Percentiles rank a stretch among this genome's conserved stretches.
These are phyloP conservation scores for Amphiprion ocellaris DNA, from an alignment of 2,113 vertebrate species.

Conservation along the genomic window DNA sequence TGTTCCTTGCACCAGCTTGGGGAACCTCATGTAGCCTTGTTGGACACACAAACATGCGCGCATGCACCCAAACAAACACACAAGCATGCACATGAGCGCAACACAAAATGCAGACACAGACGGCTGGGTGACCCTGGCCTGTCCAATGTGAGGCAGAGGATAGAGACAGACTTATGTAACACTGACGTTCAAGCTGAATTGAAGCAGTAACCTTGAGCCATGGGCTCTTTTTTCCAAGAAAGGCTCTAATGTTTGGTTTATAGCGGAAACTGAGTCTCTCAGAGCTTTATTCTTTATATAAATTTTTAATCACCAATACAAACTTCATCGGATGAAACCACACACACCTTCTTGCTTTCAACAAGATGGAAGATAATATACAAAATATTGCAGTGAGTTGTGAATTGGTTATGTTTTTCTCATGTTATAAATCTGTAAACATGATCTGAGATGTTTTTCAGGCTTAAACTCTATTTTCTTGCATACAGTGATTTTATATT, in stretches of 20 bases:
- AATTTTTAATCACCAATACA: too few species aligned
- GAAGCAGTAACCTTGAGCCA: conserved; percentile 42
- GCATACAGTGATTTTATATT: background rate
- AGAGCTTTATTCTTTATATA: background rate
- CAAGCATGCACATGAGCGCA: conserved; percentile 12
- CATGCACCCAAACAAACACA: conserved; percentile 24
- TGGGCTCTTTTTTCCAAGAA: conserved; percentile 32
- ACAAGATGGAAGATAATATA: background rate
- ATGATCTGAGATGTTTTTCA: background rate
- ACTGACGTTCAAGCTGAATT: conserved; percentile 28
- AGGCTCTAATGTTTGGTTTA: conserved; percentile 17
- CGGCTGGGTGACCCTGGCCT: conserved; percentile 42
- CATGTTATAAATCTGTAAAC: background rate
- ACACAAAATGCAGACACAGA: conserved; percentile 36
- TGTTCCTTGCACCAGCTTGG: conserved; percentile 48
- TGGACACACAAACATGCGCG: conserved; percentile 22
- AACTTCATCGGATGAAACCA: too few species aligned
- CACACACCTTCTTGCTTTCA: too few species aligned
- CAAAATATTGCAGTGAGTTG: too few species aligned
- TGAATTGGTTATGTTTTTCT: too few species aligned
- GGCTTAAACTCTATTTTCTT: background rate
- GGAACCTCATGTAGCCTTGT: conserved; percentile 37
- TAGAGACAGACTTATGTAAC: conserved; percentile 60
- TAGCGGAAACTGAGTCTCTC: conserved; percentile 11
- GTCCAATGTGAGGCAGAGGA: conserved; percentile 40